Conservation (phyloP, 1,140 invertebrate genomes). For the Drosophila auraria region DNA sequence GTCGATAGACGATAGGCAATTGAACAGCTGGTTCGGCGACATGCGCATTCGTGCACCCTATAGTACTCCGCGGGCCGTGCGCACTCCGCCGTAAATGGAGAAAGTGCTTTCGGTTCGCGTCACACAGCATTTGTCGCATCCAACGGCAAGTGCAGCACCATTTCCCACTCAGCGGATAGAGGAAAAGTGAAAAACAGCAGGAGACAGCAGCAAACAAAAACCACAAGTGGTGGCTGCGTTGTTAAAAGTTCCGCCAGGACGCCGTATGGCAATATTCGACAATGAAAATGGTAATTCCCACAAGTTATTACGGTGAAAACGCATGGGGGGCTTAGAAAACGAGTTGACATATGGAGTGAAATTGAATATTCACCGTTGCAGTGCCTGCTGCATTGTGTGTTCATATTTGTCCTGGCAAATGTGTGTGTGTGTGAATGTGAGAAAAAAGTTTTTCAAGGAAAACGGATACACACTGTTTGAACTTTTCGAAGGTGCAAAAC, state of each 20-base stretch:
- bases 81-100: conserved; percentile 37
- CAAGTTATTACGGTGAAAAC: conserved; percentile 8
- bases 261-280: conserved; percentile 3
- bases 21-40: conserved; percentile 25
- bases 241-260: conserved; percentile 2
- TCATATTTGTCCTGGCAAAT: conserved; percentile 14
- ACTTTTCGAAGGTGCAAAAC: conserved; percentile 72
- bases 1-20: conserved; percentile 29
- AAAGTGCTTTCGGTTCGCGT: conserved; percentile 47
- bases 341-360: conserved; percentile 55
- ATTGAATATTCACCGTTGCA: conserved; percentile 57
- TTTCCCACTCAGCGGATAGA: conserved; percentile 15
- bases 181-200: conserved; percentile 17
- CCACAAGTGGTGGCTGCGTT: conserved; percentile 36
- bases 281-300: conserved; percentile 31
- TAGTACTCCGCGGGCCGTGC: conserved; percentile 17
- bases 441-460: conserved; percentile 78
- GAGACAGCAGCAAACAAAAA: conserved; percentile 16
- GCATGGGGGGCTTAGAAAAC: background rate
- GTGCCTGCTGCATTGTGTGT: conserved; percentile 51
- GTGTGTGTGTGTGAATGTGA: conserved; percentile 44
- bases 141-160: conserved; percentile 34
- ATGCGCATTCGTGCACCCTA: conserved; percentile 16
- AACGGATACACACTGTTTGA: conserved; percentile 80
- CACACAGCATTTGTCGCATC: conserved; percentile 57